Percentiles rank a stretch among this genome's conserved stretches.
Conservation (phyloP, 2,888 invertebrate species). For the Plebejus anna region DNA sequence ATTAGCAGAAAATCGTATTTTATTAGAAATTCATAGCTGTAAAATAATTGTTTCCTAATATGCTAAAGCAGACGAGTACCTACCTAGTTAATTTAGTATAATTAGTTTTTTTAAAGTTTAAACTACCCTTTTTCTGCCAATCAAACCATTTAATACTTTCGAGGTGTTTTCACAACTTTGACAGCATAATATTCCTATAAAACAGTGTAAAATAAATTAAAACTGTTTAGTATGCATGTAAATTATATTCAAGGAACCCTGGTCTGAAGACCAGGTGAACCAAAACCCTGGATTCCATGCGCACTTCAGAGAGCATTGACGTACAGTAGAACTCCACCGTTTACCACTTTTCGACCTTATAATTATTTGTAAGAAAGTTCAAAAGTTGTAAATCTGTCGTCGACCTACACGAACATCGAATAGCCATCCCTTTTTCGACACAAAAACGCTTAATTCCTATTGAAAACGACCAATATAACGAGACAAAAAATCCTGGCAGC, state of each 20-base stretch:
- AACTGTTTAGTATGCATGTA: too few species aligned
- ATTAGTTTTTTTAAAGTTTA: neutral
- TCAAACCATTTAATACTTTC: neutral
- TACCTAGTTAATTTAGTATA: too few species aligned
- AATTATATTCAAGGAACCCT: too few species aligned
- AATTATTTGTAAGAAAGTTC: neutral
- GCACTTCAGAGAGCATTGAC: too few species aligned
- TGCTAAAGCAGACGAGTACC: too few species aligned
- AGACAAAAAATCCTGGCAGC: constrained; percentile 3
- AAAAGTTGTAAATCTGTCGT: neutral
- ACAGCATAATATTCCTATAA: too few species aligned
- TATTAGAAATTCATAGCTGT: neutral
- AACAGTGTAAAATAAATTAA: too few species aligned
- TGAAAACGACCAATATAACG: neutral
- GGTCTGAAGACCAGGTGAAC: too few species aligned
- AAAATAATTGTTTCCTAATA: too few species aligned
- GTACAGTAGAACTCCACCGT: neutral
- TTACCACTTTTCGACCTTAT: neutral
- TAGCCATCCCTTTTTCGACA: neutral
- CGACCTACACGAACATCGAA: neutral
- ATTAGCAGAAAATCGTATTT: neutral
- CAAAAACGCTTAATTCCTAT: constrained; percentile 3
- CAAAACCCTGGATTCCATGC: too few species aligned
- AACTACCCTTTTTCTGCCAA: neutral
- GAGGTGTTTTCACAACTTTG: neutral